Base-by-base conservation (phyloP, 2,888 invertebrate species). In the Orthonevra nobilis region DNA sequence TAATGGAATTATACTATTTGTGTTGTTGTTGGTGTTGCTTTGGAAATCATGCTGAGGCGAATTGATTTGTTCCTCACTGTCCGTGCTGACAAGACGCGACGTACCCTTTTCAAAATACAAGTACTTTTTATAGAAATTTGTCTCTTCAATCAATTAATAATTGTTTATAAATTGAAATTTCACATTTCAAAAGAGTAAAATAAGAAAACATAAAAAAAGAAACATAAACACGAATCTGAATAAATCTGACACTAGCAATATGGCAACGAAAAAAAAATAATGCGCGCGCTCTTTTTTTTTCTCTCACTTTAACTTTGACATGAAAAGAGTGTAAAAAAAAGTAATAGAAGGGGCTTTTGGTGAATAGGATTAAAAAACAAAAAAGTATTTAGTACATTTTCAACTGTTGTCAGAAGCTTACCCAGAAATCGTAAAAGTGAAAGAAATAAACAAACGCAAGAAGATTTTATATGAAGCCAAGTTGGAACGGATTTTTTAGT, bases 51-150 rank as follows among this genome's bases (percentile, higher is more conserved):
- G 79, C 40, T 82, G 89, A 60, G 91, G 91, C 52, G 91, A 91
- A 81, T 90, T 91, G 48, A 90, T 90, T 52, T 91, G 91, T 85
- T 91, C 91, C 89, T 92, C 92, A 66, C 92, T 92, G 84, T 92
- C 92, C 54, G 92, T 92, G 85, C 92, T 92, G 61, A 92, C 91
- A 85, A 92, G 90, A 82, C 92, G 91, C 50, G 92, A 92, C 64
- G 92, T 92, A 52, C 92, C 92, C 89, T 89, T 4, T 23, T n/a
- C n/a, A 75, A 50, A 82, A 83, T 15, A 17, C 3, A 38, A 42
- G n/a, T n/a, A n/a, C n/a, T n/a, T n/a, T n/a, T n/a, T n/a, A n/a
- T n/a, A n/a, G n/a, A n/a, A n/a, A n/a, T n/a, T n/a, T n/a, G n/a
- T n/a, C n/a, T n/a, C n/a, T n/a, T n/a, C n/a, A n/a, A n/a, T n/a